Conservation (phyloP, 2,797 vertebrate species). For the Epinephelus awoara region DNA sequence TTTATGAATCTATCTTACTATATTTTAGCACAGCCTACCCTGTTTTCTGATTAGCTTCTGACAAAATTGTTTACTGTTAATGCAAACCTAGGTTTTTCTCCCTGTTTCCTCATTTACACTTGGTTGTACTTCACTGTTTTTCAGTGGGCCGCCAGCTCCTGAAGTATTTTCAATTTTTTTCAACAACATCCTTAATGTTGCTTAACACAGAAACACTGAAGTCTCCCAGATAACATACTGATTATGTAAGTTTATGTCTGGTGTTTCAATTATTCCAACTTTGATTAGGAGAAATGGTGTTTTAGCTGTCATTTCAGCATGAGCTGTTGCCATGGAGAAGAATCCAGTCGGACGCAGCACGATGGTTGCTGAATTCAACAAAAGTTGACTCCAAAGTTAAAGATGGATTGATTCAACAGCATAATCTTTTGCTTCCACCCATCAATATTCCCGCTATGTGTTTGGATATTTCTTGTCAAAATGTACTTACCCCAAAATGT, state of each 20-base stretch:
- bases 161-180: not conserved
- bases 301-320: not conserved
- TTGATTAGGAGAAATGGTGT: not conserved
- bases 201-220: not conserved
- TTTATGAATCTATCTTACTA: not conserved
- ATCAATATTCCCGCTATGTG: not conserved
- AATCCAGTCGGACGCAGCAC: not conserved
- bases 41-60: not conserved
- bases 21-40: not conserved
- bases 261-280: not conserved
- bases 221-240: not conserved
- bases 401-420: not conserved
- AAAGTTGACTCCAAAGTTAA: not conserved
- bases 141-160: not conserved
- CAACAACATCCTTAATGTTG: not conserved
- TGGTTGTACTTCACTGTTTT: no score
- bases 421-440: not conserved
- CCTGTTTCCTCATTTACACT: not conserved
- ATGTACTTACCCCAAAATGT: not conserved
- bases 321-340: not conserved
- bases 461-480: not conserved
- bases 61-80: not conserved
- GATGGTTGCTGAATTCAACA: not conserved
- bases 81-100: not conserved
- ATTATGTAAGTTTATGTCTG: not conserved